A percentile compares a stretch with the other conserved stretches of the same genome.
These are phyloP conservation scores for Chaetodon auriga DNA, from an alignment of 2,113 vertebrate species.

Conservation along the genomic window DNA sequence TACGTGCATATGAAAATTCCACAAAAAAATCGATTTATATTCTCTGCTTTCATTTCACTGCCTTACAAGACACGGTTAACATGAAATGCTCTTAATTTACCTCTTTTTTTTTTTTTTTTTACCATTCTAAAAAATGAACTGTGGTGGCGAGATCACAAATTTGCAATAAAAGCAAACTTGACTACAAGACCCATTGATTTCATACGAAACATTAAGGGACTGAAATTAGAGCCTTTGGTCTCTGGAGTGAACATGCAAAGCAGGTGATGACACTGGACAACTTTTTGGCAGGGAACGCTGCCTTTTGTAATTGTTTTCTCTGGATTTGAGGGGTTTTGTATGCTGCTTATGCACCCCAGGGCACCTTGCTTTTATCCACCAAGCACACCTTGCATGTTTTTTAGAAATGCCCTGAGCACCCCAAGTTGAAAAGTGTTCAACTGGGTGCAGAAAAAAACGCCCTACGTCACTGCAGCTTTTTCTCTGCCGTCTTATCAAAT, in stretches of 20 bases:
- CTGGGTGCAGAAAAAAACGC: neutral
- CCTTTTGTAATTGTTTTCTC: constrained; percentile 40
- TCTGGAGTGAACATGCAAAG: constrained; percentile 10
- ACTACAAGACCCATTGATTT: neutral
- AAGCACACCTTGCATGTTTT: constrained; percentile 41
- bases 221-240: constrained; percentile 17
- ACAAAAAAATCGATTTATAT: constrained; percentile 36
- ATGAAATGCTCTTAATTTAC: neutral
- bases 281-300: constrained; percentile 17
- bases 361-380: constrained; percentile 40
- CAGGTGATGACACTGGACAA: constrained; percentile 5
- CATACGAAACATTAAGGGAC: neutral
- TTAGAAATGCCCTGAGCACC: constrained; percentile 33
- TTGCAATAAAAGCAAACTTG: neutral
- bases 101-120: neutral
- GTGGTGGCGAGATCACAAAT: neutral
- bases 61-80: neutral
- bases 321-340: constrained; percentile 45
- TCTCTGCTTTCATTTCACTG: constrained; percentile 25
- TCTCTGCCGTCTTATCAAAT: constrained; percentile 37
- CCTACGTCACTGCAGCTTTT: neutral
- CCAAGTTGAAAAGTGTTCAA: constrained; percentile 37
- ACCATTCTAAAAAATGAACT: neutral
- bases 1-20: constrained; percentile 50
- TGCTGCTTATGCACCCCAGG: constrained; percentile 16